These are phyloP conservation scores for Tetramorium alpestre DNA, from an alignment of 1,140 invertebrate species.

Conservation along the genomic window DNA sequence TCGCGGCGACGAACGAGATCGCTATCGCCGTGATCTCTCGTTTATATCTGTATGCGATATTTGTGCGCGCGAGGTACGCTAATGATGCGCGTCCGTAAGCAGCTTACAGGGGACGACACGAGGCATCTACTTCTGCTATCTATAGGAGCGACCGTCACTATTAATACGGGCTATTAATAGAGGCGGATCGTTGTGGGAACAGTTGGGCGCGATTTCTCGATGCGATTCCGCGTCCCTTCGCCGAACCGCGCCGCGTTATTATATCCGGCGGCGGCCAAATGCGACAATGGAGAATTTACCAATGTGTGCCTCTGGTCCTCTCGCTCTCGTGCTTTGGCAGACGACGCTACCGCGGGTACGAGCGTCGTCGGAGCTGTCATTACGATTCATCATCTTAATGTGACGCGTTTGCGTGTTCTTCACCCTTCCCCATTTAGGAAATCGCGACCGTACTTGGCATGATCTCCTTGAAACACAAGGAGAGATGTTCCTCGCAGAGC, in stretches of 20 bases:
- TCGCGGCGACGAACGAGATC: neutral
- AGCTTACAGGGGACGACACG: conserved; percentile 23
- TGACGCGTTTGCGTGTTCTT: neutral
- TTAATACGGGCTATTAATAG: conserved; percentile 78
- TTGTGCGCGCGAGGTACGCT: conserved; percentile 24
- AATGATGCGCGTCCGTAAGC: conserved; percentile 58
- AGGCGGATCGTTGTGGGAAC: conserved; percentile 57
- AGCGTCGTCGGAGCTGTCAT: neutral
- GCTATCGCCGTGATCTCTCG: conserved; percentile 4
- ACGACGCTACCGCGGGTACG: neutral
- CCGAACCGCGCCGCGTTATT: conserved; percentile 44
- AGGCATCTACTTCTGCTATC: conserved; percentile 63
- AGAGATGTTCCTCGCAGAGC: neutral
- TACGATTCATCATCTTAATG: conserved; percentile 26
- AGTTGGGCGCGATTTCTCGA: conserved; percentile 64
- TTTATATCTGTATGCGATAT: neutral
- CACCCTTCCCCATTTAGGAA: conserved; percentile 6
- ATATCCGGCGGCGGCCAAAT: conserved; percentile 17
- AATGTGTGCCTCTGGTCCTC: neutral
- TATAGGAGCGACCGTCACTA: conserved; percentile 75
- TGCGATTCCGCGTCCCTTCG: conserved; percentile 49
- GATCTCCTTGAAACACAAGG: neutral
- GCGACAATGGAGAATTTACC: conserved; percentile 25
- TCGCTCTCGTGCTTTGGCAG: neutral
- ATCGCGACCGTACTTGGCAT: neutral